These are phyloP conservation scores for Molossus molossus DNA, from an alignment of 2,797 vertebrate species.

Conservation along the genomic window DNA sequence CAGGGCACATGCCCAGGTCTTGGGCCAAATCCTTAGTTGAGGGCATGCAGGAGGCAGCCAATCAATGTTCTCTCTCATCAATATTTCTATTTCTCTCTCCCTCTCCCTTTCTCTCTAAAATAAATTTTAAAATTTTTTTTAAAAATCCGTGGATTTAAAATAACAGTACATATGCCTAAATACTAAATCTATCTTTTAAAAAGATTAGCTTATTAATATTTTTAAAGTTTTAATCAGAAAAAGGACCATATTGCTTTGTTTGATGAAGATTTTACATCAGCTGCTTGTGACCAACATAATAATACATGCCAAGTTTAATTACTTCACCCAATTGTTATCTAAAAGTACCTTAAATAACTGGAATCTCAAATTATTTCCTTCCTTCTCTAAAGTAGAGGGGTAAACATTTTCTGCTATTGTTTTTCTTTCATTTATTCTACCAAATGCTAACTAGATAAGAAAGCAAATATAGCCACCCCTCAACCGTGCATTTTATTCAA, in stretches of 20 bases:
- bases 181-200: conserved; percentile 48
- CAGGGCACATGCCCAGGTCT: too few relatives aligned
- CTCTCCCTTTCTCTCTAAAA: too few relatives aligned
- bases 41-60: too few relatives aligned
- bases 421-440: conserved; percentile 62
- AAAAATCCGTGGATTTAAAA: background rate
- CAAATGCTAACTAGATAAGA: conserved; percentile 47
- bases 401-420: conserved; percentile 53
- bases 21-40: too few relatives aligned
- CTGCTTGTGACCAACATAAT: conserved; percentile 46
- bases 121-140: too few relatives aligned
- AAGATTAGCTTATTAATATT: conserved; percentile 48
- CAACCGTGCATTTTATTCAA: background rate
- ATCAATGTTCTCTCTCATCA: too few relatives aligned
- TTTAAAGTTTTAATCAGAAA: conserved; percentile 64
- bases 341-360: conserved; percentile 72
- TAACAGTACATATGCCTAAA: background rate
- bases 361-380: conserved; percentile 73
- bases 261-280: conserved; percentile 54
- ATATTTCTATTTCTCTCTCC: too few relatives aligned
- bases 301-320: conserved; percentile 57
- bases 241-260: conserved; percentile 36
- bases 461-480: background rate
- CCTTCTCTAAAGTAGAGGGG: conserved; percentile 57
- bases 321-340: conserved; percentile 64